These are phyloP conservation scores for Alectoris magna DNA, from an alignment of 2,797 vertebrate genomes.

Conservation along the genomic window DNA sequence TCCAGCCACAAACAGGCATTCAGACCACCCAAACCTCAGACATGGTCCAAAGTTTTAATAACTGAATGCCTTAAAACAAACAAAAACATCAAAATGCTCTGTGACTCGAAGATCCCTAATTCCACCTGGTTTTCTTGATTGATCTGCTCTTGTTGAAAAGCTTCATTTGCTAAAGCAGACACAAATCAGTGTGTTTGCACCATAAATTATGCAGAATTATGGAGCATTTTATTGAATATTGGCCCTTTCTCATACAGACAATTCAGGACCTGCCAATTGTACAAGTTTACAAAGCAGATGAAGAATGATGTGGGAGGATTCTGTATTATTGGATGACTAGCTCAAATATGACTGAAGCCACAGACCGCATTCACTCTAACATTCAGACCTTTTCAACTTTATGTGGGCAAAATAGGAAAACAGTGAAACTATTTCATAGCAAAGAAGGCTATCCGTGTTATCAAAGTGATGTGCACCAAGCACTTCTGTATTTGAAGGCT, in stretches of 20 bases:
- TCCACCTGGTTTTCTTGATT: neutral
- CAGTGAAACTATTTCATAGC: neutral
- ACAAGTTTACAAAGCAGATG: neutral
- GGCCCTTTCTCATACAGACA: neutral
- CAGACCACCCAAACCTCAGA: neutral
- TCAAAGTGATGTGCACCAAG: neutral
- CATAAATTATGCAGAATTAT: neutral
- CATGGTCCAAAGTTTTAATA: neutral
- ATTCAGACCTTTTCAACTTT: neutral
- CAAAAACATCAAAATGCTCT: neutral
- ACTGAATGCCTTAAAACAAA: too few relatives aligned
- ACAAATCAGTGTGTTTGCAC: neutral
- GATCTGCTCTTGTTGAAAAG: neutral
- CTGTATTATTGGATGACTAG: neutral
- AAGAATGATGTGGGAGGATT: neutral
- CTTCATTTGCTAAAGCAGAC: neutral
- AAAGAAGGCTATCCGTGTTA: neutral
- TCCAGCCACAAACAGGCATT: neutral
- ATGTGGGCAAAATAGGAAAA: neutral
- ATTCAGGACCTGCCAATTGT: neutral
- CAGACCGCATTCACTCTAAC: neutral
- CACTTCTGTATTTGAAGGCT: neutral
- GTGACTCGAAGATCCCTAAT: neutral
- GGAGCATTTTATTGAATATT: neutral
- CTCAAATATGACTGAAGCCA: neutral